Percentiles rank a stretch among this genome's conserved stretches.
These are phyloP conservation scores for Halcyon badia DNA, from an alignment of 2,797 vertebrate genomes.

Conservation along the genomic window DNA sequence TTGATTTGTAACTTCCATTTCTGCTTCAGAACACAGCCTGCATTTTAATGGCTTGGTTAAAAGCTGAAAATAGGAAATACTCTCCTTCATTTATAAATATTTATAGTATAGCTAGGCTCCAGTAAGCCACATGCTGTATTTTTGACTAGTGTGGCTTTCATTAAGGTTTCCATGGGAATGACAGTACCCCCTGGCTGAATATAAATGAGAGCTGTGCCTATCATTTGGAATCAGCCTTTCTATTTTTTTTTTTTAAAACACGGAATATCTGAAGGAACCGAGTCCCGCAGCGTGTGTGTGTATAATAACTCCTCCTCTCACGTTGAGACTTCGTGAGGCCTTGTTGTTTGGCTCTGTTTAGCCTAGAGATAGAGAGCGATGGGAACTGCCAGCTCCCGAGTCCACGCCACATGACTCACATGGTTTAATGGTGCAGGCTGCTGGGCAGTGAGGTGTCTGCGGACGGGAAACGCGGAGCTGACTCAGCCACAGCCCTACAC, in stretches of 20 bases:
- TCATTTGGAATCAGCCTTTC: background rate
- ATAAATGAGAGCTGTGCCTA: background rate
- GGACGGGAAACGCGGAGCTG: background rate
- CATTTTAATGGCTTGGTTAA: background rate
- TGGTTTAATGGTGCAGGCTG: background rate
- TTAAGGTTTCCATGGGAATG: constrained; percentile 21
- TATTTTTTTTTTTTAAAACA: background rate
- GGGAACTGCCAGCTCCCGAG: background rate
- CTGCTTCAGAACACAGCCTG: background rate
- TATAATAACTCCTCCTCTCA: background rate
- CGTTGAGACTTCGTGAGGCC: background rate
- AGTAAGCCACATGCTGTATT: background rate
- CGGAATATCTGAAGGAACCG: background rate
- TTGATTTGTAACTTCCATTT: background rate
- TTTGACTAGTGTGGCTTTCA: constrained; percentile 22
- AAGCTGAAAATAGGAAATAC: background rate
- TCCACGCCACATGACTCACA: background rate
- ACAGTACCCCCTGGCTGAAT: background rate
- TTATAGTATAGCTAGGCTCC: background rate
- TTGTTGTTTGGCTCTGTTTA: background rate
- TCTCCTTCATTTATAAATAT: constrained; percentile 27
- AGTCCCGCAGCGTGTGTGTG: background rate
- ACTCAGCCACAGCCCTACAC: background rate
- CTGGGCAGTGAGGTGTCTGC: background rate
- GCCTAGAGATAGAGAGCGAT: background rate